Conservation (phyloP, 1,140 invertebrate species). For the Patella vulgata region DNA sequence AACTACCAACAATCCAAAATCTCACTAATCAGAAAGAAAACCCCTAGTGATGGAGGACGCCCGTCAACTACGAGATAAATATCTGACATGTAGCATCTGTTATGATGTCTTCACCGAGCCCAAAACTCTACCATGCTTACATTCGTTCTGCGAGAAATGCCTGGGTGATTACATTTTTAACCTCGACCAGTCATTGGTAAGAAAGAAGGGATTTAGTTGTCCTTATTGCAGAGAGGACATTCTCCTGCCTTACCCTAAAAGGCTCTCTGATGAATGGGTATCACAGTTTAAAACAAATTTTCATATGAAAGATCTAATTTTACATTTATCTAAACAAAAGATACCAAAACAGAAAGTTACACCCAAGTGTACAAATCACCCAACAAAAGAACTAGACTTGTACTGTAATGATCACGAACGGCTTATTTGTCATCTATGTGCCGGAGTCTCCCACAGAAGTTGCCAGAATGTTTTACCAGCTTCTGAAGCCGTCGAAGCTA, state of each 20-base stretch:
- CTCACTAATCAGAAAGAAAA: no score
- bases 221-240: slow-evolving; percentile 38
- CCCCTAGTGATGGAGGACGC: no score
- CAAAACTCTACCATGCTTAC: slow-evolving; percentile 49
- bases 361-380: neutral
- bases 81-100: slow-evolving; percentile 51
- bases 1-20: no score
- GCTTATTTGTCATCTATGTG: slow-evolving; percentile 31
- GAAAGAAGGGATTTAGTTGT: slow-evolving; percentile 29
- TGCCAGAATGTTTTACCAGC: slow-evolving; percentile 23
- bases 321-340: no score
- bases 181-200: slow-evolving; percentile 65
- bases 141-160: slow-evolving; percentile 69
- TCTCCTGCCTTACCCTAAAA: slow-evolving; percentile 21
- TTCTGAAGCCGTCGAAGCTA: slow-evolving; percentile 14
- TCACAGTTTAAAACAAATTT: slow-evolving; percentile 38
- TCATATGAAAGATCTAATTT: slow-evolving; percentile 39
- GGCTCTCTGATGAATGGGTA: slow-evolving; percentile 24
- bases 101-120: slow-evolving; percentile 48
- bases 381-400: slow-evolving; percentile 21
- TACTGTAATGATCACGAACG: slow-evolving; percentile 22
- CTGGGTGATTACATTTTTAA: slow-evolving; percentile 76
- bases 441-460: slow-evolving; percentile 24
- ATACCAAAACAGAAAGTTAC: no score
- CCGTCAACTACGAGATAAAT: no score